These are phyloP conservation scores for Nerophis lumbriciformis DNA, from an alignment of 2,113 vertebrate species.

Conservation along the genomic window DNA sequence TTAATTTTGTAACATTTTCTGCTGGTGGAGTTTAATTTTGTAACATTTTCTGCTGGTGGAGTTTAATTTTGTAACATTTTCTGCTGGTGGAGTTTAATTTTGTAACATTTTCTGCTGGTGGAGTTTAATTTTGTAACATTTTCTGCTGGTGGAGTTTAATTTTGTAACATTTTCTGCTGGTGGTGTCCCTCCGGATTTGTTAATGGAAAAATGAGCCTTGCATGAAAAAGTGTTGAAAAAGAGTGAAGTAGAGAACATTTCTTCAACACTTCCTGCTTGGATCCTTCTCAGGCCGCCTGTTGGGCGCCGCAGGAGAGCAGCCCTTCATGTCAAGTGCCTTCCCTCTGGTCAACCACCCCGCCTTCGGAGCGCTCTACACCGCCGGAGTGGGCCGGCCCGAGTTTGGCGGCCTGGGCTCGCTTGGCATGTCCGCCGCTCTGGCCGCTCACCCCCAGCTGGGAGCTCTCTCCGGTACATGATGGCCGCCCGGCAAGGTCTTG, in stretches of 20 bases:
- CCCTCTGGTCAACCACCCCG: constrained; percentile 85
- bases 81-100: too few species aligned
- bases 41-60: too few species aligned
- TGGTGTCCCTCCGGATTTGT: too few species aligned
- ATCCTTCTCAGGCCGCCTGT: constrained; percentile 76
- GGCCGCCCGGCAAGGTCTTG: background rate
- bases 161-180: too few species aligned
- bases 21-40: too few species aligned
- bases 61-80: too few species aligned
- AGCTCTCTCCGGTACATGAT: constrained; percentile 80
- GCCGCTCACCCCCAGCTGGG: constrained; percentile 85
- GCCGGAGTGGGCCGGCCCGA: constrained; percentile 80
- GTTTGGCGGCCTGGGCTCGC: constrained; percentile 86
- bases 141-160: too few species aligned
- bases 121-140: too few species aligned
- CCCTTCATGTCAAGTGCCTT: constrained; percentile 90
- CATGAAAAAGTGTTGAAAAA: too few species aligned
- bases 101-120: too few species aligned
- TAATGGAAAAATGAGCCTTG: too few species aligned
- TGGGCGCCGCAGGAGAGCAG: constrained; percentile 82
- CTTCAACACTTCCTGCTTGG: constrained; percentile 26
- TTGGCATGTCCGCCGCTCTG: constrained; percentile 86
- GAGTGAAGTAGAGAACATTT: background rate
- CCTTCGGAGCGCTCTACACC: constrained; percentile 80
- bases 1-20: too few species aligned